phyloP scores from a whole-genome alignment of 1,140 invertebrate genomes.

The Anadara kagoshimensis region DNA sequence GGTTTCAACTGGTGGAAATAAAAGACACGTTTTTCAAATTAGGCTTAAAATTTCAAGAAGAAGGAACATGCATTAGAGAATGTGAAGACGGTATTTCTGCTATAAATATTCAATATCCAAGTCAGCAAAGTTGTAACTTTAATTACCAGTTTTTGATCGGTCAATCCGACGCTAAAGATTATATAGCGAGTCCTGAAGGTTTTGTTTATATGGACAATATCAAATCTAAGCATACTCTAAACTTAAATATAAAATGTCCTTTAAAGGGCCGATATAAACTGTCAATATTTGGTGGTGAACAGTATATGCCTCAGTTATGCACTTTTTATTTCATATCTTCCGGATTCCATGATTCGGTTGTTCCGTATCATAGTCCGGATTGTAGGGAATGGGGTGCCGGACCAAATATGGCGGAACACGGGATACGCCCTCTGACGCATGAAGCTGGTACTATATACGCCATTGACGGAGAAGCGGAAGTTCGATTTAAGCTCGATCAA shows the following conservation, averaged over 20 bases:
- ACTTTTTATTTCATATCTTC: conserved; percentile 51
- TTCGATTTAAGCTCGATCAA: conserved; percentile 50
- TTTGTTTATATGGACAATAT: conserved; percentile 53
- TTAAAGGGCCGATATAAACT: conserved; percentile 48
- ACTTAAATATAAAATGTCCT: conserved; percentile 48
- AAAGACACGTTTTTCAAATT: conserved; percentile 53
- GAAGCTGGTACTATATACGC: conserved; percentile 47
- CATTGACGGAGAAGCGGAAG: conserved; percentile 54
- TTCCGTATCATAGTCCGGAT: conserved; percentile 47
- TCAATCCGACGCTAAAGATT: conserved; percentile 29
- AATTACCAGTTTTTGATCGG: conserved; percentile 39
- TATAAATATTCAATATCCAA: conserved; percentile 36
- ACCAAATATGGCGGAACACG: conserved; percentile 50
- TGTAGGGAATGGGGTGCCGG: conserved; percentile 57
- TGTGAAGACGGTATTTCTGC: conserved; percentile 32
- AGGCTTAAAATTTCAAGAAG: conserved; percentile 43
- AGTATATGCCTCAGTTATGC: conserved; percentile 32
- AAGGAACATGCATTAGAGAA: conserved; percentile 37
- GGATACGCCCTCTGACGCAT: conserved; percentile 51
- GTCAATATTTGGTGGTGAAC: conserved; percentile 51
- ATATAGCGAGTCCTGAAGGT: conserved; percentile 1
- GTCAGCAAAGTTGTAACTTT: conserved; percentile 45
- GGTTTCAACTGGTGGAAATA: conserved; percentile 44
- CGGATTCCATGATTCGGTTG: conserved; percentile 37
- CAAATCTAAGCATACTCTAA: conserved; percentile 39